A percentile compares a stretch with the other conserved stretches of the same genome.
phyloP scores from a whole-genome alignment of 1,140 invertebrate genomes.

The Drosophila bocki region DNA sequence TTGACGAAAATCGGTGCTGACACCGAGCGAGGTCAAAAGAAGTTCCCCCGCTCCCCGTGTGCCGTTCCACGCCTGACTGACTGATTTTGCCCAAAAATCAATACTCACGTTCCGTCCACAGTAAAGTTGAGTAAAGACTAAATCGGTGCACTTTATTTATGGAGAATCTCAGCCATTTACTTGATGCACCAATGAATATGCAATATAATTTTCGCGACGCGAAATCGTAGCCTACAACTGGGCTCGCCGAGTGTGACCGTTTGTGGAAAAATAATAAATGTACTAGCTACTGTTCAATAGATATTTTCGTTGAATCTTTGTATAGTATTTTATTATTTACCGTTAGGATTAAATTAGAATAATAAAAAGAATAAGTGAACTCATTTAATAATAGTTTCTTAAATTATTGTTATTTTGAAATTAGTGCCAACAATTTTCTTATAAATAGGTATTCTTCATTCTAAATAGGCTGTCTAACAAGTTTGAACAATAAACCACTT shows the following conservation, averaged over 20 bases:
- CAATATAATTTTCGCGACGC: conserved; percentile 29
- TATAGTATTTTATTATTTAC: background rate
- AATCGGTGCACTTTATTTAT: conserved; percentile 6
- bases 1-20: conserved; percentile 74
- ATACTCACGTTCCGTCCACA: conserved; percentile 59
- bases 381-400: background rate
- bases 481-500: background rate
- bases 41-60: background rate
- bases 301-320: background rate
- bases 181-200: conserved; percentile 13
- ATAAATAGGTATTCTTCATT: background rate
- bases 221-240: conserved; percentile 21
- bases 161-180: conserved; percentile 1
- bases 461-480: background rate
- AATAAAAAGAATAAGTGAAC: background rate
- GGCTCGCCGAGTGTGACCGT: conserved; percentile 20
- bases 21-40: conserved; percentile 71
- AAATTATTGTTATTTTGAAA: background rate
- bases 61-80: background rate
- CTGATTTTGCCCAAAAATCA: conserved; percentile 56
- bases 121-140: background rate
- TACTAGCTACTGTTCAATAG: background rate
- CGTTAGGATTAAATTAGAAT: background rate
- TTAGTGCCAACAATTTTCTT: background rate
- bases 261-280: background rate